Base-by-base conservation (phyloP, 1,140 invertebrate species). In the Pachypeltis micranthus region DNA sequence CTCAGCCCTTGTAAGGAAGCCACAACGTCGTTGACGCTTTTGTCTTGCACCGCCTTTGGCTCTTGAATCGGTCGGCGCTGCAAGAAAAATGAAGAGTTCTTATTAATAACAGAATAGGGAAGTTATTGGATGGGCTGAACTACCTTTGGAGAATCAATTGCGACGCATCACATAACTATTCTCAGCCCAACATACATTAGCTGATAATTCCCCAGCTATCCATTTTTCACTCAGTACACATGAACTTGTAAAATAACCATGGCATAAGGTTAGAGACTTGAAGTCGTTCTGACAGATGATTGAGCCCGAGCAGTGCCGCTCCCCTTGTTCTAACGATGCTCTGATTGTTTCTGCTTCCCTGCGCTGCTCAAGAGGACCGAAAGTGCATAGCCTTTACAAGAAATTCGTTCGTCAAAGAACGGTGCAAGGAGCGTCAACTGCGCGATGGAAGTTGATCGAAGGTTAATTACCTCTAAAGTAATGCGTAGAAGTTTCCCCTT, bases 1-100 rank as follows among this genome's bases (percentile, higher is more conserved):
- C 75, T 70, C 69, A 76, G 69, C 71, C 78, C 66, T 66, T 79
- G 75, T n/a, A 82, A 69, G 63, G 78, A 78, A 31, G 78, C 77
- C 39, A 82, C 72, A 23, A 82, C 78, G 31, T 78, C 78, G 63
- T 81, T 77, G 25, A 82, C 74, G 34, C 7, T 2, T 23, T 73
- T 67, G 44, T 77, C 73, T 2, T 59, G 66, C 25, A 72, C 71
- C 24, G 69, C 69, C 74, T n/a, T 73, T 71, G n/a, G 67, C 69
- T 63, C 51, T 26, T 29, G 27, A 2, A 21, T 28, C 16, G 51
- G 29, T 19, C 71, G 70, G 12, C 77, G 28, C 23, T 39, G 51
- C 28, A 26, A 51, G 26, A n/a, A 27, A n/a, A 29, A 23, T 31
- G 16, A 7, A 12, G 25, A 16, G 27, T n/a, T 59, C 24, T 59